Evolutionary conservation across 1,140 invertebrate genomes (phyloP).

Genomic region (Drosophila biarmipes): DNA sequence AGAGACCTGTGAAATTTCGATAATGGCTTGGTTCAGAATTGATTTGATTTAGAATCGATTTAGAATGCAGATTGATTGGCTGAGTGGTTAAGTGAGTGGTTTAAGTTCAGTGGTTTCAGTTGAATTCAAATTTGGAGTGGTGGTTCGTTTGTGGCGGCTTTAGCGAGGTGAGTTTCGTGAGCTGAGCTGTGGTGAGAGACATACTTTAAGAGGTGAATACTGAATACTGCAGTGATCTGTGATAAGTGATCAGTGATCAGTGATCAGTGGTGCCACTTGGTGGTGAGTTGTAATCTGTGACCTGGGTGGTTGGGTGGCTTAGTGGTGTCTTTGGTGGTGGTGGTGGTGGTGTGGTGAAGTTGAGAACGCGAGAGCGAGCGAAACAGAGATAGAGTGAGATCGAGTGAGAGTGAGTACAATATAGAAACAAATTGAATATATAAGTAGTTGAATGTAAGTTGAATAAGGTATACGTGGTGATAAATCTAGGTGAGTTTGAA

Average conservation of each 20-base stretch:
- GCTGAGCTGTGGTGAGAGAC: conserved; percentile 64
- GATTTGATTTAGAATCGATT: conserved; percentile 51
- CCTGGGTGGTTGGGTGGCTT: conserved; percentile 37
- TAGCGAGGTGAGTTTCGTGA: conserved; percentile 65
- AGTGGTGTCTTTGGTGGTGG: conserved; percentile 26
- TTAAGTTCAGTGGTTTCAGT: conserved; percentile 23
- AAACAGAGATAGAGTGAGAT: conserved; percentile 53
- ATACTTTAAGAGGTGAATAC: conserved; percentile 66
- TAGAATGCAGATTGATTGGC: conserved; percentile 45
- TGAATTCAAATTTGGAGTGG: conserved; percentile 46
- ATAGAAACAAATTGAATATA: conserved; percentile 51
- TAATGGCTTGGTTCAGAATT: conserved; percentile 73
- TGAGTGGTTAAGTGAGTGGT: conserved; percentile 59
- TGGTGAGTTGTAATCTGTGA: conserved; percentile 48
- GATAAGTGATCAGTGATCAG: conserved; percentile 38
- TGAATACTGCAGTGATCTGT: conserved; percentile 48
- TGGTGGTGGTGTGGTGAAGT: conserved; percentile 46
- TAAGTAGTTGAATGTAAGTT: conserved; percentile 43
- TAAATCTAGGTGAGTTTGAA: conserved; percentile 33
- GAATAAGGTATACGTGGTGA: conserved; percentile 34
- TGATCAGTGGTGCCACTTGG: conserved; percentile 43
- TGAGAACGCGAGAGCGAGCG: conserved; percentile 54
- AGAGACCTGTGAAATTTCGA: conserved; percentile 83
- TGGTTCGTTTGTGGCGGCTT: conserved; percentile 49
- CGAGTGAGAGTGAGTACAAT: conserved; percentile 59